Base-by-base conservation (phyloP, 1,140 invertebrate species). In the Pseudomyrmex dendroicus region DNA sequence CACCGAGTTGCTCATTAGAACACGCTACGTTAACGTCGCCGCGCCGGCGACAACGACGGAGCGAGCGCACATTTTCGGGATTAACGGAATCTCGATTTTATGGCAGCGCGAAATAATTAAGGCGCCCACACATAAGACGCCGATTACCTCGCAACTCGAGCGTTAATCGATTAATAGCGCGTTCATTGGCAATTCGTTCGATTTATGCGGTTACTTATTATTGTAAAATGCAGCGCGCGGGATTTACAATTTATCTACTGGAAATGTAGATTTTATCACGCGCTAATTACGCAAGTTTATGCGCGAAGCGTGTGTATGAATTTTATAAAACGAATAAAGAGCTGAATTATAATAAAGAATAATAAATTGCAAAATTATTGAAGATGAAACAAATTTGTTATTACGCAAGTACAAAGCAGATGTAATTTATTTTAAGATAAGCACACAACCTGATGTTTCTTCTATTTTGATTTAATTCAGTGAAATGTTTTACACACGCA, bases 11-110 rank as follows among this genome's bases (percentile, higher is more conserved):
- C 73, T 68, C 52, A 59, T 80, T 80, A 80, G 44, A 80, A 59
- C 76, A 80, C 76, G 66, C 76, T 78, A 78, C 76, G 66, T 80
- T 80, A 80, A 35, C 35, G 35, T 35, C 76, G 54, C 35, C 66
- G 48, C 48, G 17, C n/a, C 20, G 35, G 15, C 66, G 66, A 35
- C 35, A 7, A 35, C 35, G 35, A 35, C 15, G 66, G 13, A 7
- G 54, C 12, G 12, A 17, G 54, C 44, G 66, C 54, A 25, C 64
- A 80, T 72, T 80, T 80, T 72, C 76, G 56, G 66, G 22, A 80
- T 80, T 80, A 80, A 80, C 44, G 76, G 76, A 12, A 61, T 61
- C 54, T 56, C 44, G 54, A 72, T 72, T 70, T 80, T 80, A 80
- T 7, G 70, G 15, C 76, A 12, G 54, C 22, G 66, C 56, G 44